Evolutionary conservation across 2,888 invertebrate species (phyloP).

Genomic region (Cheilosia variabilis): DNA sequence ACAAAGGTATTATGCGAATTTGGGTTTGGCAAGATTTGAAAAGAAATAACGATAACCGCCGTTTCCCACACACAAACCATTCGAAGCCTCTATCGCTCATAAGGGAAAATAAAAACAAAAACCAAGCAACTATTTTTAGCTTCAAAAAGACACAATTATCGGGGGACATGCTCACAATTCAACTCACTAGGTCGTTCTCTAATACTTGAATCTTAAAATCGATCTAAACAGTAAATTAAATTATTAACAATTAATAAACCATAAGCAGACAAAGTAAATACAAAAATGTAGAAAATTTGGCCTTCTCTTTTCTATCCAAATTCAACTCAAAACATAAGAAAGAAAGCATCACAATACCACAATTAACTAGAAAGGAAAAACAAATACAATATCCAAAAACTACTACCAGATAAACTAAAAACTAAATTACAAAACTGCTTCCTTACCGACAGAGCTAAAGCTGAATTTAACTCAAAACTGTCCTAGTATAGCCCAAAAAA

Average conservation of each 20-base stretch:
- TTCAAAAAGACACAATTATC: not conserved
- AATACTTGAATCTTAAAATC: conserved; percentile 1
- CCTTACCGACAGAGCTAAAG: conserved; percentile 58
- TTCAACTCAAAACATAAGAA: conserved; percentile 76
- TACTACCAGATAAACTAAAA: conserved; percentile 23
- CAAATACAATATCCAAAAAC: conserved; percentile 2
- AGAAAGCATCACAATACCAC: conserved; percentile 69
- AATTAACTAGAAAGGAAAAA: not conserved
- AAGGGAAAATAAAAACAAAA: not conserved
- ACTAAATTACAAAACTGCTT: conserved; percentile 55
- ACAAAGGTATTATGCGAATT: no score
- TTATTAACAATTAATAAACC: conserved; percentile 79
- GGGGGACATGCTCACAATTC: not conserved
- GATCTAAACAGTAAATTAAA: conserved; percentile 26
- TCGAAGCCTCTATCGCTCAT: not conserved
- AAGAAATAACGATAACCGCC: no score
- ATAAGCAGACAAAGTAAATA: conserved; percentile 75
- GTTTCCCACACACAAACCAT: no score
- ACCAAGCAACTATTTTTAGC: not conserved
- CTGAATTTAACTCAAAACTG: conserved; percentile 53
- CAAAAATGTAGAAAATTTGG: conserved; percentile 27
- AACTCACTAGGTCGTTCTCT: not conserved
- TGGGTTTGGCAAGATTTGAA: no score
- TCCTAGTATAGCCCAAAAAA: conserved; percentile 54
- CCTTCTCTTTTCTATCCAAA: conserved; percentile 19